Evolutionary conservation across 2,888 invertebrate species (phyloP).

Genomic region (Lutraria lutraria): DNA sequence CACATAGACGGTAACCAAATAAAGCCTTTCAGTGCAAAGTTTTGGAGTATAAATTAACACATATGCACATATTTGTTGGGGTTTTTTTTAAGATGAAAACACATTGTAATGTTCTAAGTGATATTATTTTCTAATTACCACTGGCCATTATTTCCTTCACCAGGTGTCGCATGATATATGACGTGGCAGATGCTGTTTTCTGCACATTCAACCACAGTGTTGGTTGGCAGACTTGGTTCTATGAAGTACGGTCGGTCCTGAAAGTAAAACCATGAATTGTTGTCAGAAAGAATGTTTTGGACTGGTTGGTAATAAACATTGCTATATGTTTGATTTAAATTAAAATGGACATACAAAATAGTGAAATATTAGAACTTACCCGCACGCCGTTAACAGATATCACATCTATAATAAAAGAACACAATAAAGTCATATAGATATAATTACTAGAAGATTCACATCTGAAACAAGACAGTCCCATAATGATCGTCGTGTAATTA

Average conservation of each 20-base stretch:
- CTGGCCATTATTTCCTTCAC: constrained; percentile 21
- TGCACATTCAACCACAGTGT: constrained; percentile 35
- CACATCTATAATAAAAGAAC: constrained; percentile 40
- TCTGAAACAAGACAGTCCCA: neutral
- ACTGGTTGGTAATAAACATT: neutral
- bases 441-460: neutral
- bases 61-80: neutral
- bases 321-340: neutral
- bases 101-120: neutral
- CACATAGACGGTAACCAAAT: no score
- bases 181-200: constrained; percentile 43
- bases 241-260: constrained; percentile 53
- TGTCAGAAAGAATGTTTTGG: neutral
- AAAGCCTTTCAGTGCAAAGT: neutral
- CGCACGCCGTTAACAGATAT: constrained; percentile 34
- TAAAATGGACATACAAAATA: neutral
- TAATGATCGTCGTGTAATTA: neutral
- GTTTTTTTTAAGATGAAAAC: neutral
- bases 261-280: neutral
- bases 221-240: constrained; percentile 42
- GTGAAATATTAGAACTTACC: neutral
- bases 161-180: constrained; percentile 34
- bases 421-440: neutral
- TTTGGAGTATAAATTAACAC: neutral
- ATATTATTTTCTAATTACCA: constrained; percentile 22